Conservation (phyloP, 2,797 vertebrate genomes). For the Sebastes trivittatus region DNA sequence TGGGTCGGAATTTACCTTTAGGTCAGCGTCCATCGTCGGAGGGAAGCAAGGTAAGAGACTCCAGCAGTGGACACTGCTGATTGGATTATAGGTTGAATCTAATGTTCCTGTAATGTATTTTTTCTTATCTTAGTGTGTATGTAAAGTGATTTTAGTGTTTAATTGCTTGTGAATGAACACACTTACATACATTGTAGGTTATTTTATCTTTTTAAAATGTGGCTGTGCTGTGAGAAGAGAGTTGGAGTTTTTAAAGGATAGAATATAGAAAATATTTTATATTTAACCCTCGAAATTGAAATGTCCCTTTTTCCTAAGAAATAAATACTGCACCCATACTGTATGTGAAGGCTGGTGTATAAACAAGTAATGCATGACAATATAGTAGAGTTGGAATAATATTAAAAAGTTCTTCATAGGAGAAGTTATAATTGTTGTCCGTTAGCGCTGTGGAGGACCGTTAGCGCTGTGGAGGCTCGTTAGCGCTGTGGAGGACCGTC, state of each 20-base stretch:
- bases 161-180: not conserved
- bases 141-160: not conserved
- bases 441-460: no score
- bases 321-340: not conserved
- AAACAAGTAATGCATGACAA: not conserved
- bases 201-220: not conserved
- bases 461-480: no score
- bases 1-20: conserved; percentile 45
- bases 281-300: not conserved
- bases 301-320: not conserved
- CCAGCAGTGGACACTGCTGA: not conserved
- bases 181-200: not conserved
- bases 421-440: not conserved
- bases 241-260: not conserved
- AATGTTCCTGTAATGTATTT: not conserved
- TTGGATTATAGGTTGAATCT: not conserved
- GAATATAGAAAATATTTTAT: not conserved
- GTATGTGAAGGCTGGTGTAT: not conserved
- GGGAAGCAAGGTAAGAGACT: conserved; percentile 71
- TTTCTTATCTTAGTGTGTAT: not conserved
- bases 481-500: no score
- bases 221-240: not conserved
- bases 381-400: not conserved
- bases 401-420: not conserved
- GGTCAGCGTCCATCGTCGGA: conserved; percentile 34